phyloP scores from a whole-genome alignment of 1,140 invertebrate genomes.

The Heterodera carotae region DNA sequence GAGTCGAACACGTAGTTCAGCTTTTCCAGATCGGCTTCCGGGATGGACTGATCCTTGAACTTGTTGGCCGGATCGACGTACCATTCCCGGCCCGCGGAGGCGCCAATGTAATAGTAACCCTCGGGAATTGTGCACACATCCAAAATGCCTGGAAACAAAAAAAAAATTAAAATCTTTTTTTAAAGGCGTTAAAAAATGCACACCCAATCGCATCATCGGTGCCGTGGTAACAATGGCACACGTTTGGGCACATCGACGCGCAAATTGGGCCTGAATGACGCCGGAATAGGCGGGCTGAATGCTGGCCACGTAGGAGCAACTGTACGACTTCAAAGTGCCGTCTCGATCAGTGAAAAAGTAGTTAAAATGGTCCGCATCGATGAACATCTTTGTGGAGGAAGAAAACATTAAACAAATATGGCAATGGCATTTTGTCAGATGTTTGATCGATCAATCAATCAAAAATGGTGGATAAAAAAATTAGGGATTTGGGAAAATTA shows the following conservation, averaged over 20 bases:
- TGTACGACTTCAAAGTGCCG: conserved; percentile 63
- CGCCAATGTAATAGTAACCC: conserved; percentile 65
- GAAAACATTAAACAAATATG: too few relatives aligned
- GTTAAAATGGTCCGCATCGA: conserved; percentile 62
- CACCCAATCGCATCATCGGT: conserved; percentile 60
- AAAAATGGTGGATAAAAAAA: too few relatives aligned
- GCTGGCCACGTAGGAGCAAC: conserved; percentile 59
- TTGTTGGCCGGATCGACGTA: conserved; percentile 63
- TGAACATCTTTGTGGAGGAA: conserved; percentile 35
- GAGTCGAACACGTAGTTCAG: conserved; percentile 57
- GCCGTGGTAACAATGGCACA: conserved; percentile 65
- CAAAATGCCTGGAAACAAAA: conserved; percentile 33
- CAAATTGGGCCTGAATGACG: conserved; percentile 65
- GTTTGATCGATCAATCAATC: too few relatives aligned
- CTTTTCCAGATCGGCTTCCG: conserved; percentile 57
- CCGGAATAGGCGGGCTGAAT: conserved; percentile 65
- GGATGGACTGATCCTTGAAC: conserved; percentile 64
- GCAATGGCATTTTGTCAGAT: too few relatives aligned
- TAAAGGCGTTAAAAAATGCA: conserved; percentile 15
- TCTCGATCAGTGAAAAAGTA: conserved; percentile 65
- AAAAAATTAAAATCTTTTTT: too few relatives aligned
- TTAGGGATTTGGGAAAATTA: too few relatives aligned
- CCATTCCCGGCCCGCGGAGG: conserved; percentile 63
- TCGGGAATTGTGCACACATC: conserved; percentile 64
- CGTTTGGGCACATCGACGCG: conserved; percentile 64